A percentile compares a stretch with the other conserved stretches of the same genome.
phyloP scores from a whole-genome alignment of 1,140 invertebrate species.

The Hyles vespertilio region DNA sequence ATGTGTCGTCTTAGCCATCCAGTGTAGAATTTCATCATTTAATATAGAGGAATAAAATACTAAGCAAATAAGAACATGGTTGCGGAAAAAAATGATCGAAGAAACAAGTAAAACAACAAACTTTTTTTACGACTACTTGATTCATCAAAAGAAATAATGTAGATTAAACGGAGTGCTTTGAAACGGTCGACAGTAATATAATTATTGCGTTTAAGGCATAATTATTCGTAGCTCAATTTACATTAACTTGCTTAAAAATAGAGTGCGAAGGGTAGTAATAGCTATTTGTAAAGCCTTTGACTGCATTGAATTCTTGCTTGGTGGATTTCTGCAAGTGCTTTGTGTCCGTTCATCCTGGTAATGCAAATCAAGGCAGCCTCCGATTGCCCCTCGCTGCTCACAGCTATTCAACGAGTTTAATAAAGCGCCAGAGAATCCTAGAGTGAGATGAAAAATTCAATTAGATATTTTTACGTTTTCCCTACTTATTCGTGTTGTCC shows the following conservation, averaged over 20 bases:
- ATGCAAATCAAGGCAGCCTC: conserved; percentile 33
- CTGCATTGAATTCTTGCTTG: conserved; percentile 25
- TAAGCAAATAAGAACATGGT: too few species aligned
- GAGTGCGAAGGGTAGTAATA: not conserved
- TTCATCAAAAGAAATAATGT: not conserved
- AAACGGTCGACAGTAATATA: too few species aligned
- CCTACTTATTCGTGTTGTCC: conserved; percentile 31
- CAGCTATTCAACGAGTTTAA: conserved; percentile 34
- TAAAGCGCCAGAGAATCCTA: conserved; percentile 33
- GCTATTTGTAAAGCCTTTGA: conserved; percentile 21
- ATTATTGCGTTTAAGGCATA: too few species aligned
- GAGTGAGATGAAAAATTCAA: conserved; percentile 43
- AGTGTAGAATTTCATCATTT: too few species aligned
- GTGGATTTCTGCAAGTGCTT: conserved; percentile 24
- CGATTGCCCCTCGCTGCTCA: conserved; percentile 29
- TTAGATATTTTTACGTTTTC: conserved; percentile 40
- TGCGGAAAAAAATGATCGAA: too few species aligned
- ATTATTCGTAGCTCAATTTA: too few species aligned
- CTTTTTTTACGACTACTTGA: too few species aligned
- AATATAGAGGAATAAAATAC: too few species aligned
- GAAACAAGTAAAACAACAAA: too few species aligned
- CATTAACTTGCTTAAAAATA: not conserved
- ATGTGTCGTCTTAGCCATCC: too few species aligned
- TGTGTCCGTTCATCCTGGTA: conserved; percentile 25
- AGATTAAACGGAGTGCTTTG: not conserved